Base-by-base conservation (phyloP, 1,140 invertebrate species). In the Drosophila nikananu region DNA sequence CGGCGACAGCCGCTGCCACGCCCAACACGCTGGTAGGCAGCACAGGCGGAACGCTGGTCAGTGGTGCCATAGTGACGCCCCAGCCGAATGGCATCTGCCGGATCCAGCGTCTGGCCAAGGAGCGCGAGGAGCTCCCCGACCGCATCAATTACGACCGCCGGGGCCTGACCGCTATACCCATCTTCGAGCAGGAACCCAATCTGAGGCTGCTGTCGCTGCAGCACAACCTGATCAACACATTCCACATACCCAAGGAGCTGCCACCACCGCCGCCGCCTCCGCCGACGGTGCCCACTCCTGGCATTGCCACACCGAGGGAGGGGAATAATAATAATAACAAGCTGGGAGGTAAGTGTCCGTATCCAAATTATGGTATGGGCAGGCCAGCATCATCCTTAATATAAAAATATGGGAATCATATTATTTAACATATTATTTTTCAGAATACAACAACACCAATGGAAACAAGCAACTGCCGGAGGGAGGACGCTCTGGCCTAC, bases 121-220 rank as follows among this genome's bases (percentile, higher is more conserved):
- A 97, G 84, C 95, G 95, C 80, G 96, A 96, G 86, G 95, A 95
- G 91, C 94, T 96, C 92, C 96, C 96, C 13, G 96, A 97, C 91
- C 94, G 96, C 77, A 96, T 97, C 80, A 96, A 95, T 86, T 94
- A 97, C 13, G 96, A 97, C 91, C 95, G 96, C 81, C 93, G 96
- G 39, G 96, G 96, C 15, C 93, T 97, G 21, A 96, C 95, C 9
- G 94, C 94, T 27, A 95, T 97, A 75, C 98, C 97, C 0, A 95
- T 96, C 67, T 95, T 98, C 62, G 95, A 96, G 48, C 96, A 95
- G 44, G 97, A 98, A 80, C 95, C 96, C 21, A 95, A 96, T 82
- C 93, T 98, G 30, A 94, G 97, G 30, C 93, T 99, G 48, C 93
- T 99, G 49, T 98, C 98, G 41, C 94, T 98, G 32, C 98, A 98